Evolutionary conservation across 2,888 invertebrate genomes (phyloP).

Genomic region (Eulithis prunata): DNA sequence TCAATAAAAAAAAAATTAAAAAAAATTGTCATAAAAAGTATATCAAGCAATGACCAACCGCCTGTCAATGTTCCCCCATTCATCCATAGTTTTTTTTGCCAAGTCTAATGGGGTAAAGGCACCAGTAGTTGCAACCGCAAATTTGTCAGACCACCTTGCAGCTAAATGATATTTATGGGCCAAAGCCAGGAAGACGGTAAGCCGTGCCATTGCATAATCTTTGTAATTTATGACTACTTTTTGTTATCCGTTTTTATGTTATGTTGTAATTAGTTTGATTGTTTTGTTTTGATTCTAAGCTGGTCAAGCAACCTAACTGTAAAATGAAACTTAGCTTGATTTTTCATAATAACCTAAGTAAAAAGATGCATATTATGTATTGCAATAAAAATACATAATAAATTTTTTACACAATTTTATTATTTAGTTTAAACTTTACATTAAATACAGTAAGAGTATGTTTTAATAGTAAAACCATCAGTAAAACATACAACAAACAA

Average conservation of each 20-base stretch:
- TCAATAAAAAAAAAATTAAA: too few relatives aligned
- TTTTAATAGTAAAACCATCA: too few relatives aligned
- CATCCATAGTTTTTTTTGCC: conserved; percentile 36
- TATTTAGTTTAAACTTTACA: too few relatives aligned
- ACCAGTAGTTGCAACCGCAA: conserved; percentile 71
- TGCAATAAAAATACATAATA: too few relatives aligned
- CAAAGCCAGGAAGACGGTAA: conserved; percentile 76
- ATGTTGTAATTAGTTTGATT: conserved; percentile 54
- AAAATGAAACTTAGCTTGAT: neutral
- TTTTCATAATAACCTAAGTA: neutral
- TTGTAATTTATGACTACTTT: conserved; percentile 75
- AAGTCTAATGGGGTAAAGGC: conserved; percentile 57
- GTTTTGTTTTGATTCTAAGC: conserved; percentile 28
- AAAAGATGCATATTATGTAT: too few relatives aligned
- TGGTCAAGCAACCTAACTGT: conserved; percentile 2
- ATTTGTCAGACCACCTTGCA: conserved; percentile 84
- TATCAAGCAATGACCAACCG: conserved; percentile 25
- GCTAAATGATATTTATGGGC: conserved; percentile 79
- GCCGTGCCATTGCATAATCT: conserved; percentile 82
- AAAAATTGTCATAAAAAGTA: too few relatives aligned
- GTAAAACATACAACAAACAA: too few relatives aligned
- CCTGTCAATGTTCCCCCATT: conserved; percentile 6
- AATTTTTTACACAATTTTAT: too few relatives aligned
- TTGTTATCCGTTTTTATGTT: conserved; percentile 73
- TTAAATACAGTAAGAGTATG: too few relatives aligned